Conservation (phyloP, 2,113 vertebrate genomes). For the Stegastes partitus region DNA sequence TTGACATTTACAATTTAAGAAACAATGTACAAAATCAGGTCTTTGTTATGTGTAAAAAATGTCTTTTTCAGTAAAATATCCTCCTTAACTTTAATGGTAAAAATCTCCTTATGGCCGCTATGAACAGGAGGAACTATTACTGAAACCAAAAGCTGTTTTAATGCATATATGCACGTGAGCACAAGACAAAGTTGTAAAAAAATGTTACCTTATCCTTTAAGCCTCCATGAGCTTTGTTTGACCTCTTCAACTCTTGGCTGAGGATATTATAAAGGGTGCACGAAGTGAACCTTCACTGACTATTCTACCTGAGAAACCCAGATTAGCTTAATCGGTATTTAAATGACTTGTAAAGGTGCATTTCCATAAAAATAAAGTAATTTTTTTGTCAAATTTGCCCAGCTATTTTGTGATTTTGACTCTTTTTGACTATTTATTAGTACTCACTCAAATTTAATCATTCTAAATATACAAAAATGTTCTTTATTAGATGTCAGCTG, state of each 20-base stretch:
- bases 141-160: neutral
- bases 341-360: neutral
- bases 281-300: neutral
- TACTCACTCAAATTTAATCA: neutral
- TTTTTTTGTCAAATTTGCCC: neutral
- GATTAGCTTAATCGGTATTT: conserved; percentile 13
- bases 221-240: neutral
- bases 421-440: neutral
- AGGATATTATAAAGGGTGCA: neutral
- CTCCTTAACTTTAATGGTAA: no score
- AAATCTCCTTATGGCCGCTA: neutral
- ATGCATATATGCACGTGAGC: neutral
- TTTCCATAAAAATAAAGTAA: conserved; percentile 3
- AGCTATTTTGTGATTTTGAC: neutral
- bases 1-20: no score
- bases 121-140: neutral
- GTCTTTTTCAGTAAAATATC: no score
- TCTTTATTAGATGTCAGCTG: conserved; percentile 12
- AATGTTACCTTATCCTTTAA: neutral
- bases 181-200: neutral
- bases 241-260: neutral
- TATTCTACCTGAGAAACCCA: conserved; percentile 7
- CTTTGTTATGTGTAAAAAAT: no score
- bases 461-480: neutral
- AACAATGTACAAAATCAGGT: no score